Conservation (phyloP, 2,113 vertebrate species). For the Pimephales promelas region DNA sequence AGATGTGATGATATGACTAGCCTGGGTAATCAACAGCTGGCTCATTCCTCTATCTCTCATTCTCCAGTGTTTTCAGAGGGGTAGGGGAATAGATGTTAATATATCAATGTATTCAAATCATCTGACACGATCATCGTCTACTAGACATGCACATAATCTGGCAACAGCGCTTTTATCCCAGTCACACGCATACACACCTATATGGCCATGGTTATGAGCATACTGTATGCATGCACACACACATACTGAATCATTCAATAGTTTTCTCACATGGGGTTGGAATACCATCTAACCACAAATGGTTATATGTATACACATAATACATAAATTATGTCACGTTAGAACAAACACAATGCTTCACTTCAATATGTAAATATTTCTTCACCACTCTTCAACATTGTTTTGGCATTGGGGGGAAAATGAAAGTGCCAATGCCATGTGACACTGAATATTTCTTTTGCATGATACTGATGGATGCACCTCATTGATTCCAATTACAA, state of each 20-base stretch:
- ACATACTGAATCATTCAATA: not conserved
- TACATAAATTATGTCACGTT: conserved; percentile 52
- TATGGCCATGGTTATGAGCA: not conserved
- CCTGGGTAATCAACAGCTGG: conserved; percentile 48
- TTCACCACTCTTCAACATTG: conserved; percentile 55
- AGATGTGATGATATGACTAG: conserved; percentile 50
- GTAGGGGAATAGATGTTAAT: conserved; percentile 23
- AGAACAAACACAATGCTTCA: conserved; percentile 60
- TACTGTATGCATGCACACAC: not conserved
- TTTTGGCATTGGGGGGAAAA: conserved; percentile 63
- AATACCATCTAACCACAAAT: not conserved
- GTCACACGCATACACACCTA: not conserved
- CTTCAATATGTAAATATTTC: conserved; percentile 74
- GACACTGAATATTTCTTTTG: conserved; percentile 60
- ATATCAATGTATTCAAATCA: conserved; percentile 27
- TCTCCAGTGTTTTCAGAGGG: conserved; percentile 3
- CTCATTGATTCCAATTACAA: conserved; percentile 73
- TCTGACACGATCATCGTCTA: conserved; percentile 22
- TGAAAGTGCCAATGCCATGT: conserved; percentile 52
- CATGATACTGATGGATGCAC: conserved; percentile 71
- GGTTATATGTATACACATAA: conserved; percentile 46
- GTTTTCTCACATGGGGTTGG: not conserved
- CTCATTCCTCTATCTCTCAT: conserved; percentile 11
- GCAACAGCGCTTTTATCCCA: conserved; percentile 7
- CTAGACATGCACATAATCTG: conserved; percentile 34